Evolutionary conservation across 2,888 invertebrate genomes (phyloP).

Genomic region (Amphipoea oculea): DNA sequence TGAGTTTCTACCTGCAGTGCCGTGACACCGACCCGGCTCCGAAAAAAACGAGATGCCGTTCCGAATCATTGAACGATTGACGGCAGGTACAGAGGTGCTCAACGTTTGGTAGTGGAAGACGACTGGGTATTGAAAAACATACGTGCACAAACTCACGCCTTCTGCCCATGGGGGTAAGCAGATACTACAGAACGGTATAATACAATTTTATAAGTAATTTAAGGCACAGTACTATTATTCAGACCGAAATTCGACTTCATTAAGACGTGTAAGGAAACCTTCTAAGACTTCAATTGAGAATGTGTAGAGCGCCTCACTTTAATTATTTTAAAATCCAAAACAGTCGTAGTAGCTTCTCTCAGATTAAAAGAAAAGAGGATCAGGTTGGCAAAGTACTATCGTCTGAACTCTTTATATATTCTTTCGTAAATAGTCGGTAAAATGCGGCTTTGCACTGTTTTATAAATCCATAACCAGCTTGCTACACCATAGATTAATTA

Average conservation of each 20-base stretch:
- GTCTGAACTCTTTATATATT: neutral
- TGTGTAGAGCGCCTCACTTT: neutral
- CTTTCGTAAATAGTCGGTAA: neutral
- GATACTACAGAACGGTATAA: neutral
- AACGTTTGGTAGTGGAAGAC: slow-evolving; percentile 52
- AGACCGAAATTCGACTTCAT: neutral
- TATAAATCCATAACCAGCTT: too few relatives aligned
- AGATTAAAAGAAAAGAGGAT: too few relatives aligned
- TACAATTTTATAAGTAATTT: neutral
- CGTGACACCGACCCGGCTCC: slow-evolving; percentile 52
- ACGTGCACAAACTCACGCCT: neutral
- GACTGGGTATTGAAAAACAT: neutral
- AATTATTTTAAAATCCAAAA: neutral
- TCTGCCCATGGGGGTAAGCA: neutral
- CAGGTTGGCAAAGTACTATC: too few relatives aligned
- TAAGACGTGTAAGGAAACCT: neutral
- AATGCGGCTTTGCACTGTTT: too few relatives aligned
- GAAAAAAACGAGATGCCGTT: slow-evolving; percentile 71
- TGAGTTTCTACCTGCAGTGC: slow-evolving; percentile 60
- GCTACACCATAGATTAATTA: neutral
- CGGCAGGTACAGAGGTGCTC: slow-evolving; percentile 59
- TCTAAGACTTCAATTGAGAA: neutral
- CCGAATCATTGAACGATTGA: slow-evolving; percentile 82
- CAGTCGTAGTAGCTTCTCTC: too few relatives aligned
- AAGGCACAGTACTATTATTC: neutral